Conservation (phyloP, 2,113 vertebrate genomes). For the Empidonax traillii region DNA sequence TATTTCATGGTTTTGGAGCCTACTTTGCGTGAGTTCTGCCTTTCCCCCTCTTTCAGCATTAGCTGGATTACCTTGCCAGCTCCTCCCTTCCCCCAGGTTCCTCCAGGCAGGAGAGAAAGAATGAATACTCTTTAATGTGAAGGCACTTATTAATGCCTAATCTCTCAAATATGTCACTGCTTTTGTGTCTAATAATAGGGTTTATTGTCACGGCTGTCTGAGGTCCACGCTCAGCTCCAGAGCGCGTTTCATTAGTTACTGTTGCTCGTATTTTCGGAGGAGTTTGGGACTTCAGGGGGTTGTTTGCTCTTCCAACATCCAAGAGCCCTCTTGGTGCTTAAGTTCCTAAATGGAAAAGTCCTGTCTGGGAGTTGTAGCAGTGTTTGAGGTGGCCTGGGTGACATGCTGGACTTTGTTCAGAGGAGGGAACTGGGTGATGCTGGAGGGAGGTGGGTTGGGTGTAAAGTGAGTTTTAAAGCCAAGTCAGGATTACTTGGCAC, state of each 20-base stretch:
- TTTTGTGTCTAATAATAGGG: slow-evolving; percentile 21
- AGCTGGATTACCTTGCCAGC: neutral
- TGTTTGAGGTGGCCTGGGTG: neutral
- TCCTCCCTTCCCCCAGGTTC: neutral
- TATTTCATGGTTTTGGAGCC: neutral
- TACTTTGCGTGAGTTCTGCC: neutral
- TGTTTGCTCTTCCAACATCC: neutral
- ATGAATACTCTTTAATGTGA: neutral
- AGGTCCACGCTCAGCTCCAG: neutral
- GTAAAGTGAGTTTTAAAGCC: neutral
- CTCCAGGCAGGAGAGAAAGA: neutral
- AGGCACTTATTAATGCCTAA: slow-evolving; percentile 7
- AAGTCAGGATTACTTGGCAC: accelerated
- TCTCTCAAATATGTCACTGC: neutral
- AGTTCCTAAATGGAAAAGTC: neutral
- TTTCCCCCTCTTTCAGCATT: neutral
- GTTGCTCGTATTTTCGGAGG: neutral
- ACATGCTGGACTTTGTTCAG: accelerated
- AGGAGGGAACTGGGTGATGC: neutral
- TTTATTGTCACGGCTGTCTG: neutral
- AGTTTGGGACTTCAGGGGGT: neutral
- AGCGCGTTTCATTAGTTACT: neutral
- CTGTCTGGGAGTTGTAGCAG: accelerated
- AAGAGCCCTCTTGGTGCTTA: neutral
- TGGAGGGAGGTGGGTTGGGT: accelerated